Evolutionary conservation across 2,113 vertebrate genomes (phyloP).

Genomic region (Rhea pennata): DNA sequence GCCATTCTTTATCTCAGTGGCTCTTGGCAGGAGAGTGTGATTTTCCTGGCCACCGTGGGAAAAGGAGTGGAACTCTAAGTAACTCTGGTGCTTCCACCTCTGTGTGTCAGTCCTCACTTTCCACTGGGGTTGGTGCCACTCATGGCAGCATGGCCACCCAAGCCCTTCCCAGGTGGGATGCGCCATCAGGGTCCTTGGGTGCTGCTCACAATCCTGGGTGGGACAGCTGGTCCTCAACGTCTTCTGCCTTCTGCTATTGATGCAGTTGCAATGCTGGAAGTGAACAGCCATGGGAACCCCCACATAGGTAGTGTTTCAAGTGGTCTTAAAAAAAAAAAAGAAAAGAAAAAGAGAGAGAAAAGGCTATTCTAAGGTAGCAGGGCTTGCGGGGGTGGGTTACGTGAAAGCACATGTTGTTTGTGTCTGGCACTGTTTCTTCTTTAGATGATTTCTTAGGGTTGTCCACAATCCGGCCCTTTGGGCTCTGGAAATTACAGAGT

Average conservation of each 20-base stretch:
- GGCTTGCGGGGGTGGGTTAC: too few species aligned
- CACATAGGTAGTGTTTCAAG: too few species aligned
- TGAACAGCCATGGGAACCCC: too few species aligned
- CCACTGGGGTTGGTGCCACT: not conserved
- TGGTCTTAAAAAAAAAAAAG: too few species aligned
- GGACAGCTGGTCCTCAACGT: too few species aligned
- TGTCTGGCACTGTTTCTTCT: too few species aligned
- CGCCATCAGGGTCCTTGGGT: not conserved
- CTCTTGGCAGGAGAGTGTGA: not conserved
- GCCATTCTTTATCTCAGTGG: not conserved
- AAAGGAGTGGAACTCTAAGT: not conserved
- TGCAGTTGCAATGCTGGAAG: too few species aligned
- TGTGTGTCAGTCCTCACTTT: not conserved
- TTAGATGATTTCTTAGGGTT: not conserved
- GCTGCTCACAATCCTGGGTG: not conserved
- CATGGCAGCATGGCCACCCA: not conserved
- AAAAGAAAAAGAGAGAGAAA: too few species aligned
- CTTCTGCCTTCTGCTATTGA: too few species aligned
- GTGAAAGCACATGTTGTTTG: too few species aligned
- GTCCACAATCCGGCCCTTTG: fast-evolving
- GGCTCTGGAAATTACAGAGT: not conserved
- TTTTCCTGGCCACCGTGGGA: not conserved
- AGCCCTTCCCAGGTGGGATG: not conserved
- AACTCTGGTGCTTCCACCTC: not conserved
- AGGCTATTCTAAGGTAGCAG: too few species aligned